Base-by-base conservation (phyloP, 2,888 invertebrate species). In the Tinea semifulvella region DNA sequence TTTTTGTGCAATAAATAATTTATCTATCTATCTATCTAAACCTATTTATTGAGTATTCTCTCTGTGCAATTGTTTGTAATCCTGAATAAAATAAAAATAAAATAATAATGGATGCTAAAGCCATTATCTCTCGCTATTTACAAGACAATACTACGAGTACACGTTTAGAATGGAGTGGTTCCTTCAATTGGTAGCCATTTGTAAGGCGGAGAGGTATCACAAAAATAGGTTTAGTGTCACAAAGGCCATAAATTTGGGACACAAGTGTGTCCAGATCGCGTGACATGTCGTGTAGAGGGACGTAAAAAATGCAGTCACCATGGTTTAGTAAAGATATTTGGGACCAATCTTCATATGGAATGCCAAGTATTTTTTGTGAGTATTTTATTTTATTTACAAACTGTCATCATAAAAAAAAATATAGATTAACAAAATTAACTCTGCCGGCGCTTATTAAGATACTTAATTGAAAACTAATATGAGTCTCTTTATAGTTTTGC, bases 191-290 rank as follows among this genome's bases (percentile, higher is more conserved):
- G n/a, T 7, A 18, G 18, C 18, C 16, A 11, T 28, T 4, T 28
- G 10, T 17, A 36, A 36, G 11, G 17, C 17, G 36, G 8, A 36
- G 18, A 14, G 36, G 36, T 40, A 22, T 40, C 22, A 8, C 22
- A 22, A 40, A 38, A 40, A 40, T 40, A 40, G 20, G 22, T 40
- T 40, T 22, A 40, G 22, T 40, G 40, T 22, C 40, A 40, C 22
- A 22, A 40, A 40, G 17, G 22, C 40, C 14, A 40, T 40, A 40
- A 40, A 40, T 40, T 22, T 22, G 6, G 13, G 40, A 16, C 10
- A 6, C 13, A 22, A 40, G 22, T 20, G 22, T 22, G 40, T 40
- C 40, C 40, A 22, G 17, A 38, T 18, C 19, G 18, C 22, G 40
- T 40, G 40, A 40, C 40, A 40, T 22, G 17, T 22, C 22, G 22